These are phyloP conservation scores for Triplophysa dalaica DNA, from an alignment of 2,113 vertebrate species.

Conservation along the genomic window DNA sequence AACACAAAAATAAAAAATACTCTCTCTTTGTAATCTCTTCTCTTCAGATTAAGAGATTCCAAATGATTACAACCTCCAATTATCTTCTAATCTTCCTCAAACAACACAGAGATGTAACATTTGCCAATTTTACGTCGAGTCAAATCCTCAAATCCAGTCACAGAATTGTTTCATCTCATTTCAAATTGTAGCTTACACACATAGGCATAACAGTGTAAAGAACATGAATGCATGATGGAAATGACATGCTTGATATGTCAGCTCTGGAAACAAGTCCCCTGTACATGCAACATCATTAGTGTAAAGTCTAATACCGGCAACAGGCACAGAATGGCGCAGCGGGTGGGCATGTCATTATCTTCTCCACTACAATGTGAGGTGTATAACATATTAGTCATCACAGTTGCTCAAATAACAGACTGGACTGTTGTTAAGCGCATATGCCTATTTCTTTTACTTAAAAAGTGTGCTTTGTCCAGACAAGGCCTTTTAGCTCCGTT, in stretches of 20 bases:
- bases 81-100: conserved; percentile 54
- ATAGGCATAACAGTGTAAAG: neutral
- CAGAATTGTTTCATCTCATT: conserved; percentile 43
- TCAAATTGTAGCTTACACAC: conserved; percentile 11
- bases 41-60: conserved; percentile 48
- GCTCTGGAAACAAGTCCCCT: neutral
- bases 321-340: neutral
- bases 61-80: conserved; percentile 53
- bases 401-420: conserved; percentile 2
- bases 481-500: conserved; percentile 19
- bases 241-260: neutral
- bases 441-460: no score
- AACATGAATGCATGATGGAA: neutral
- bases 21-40: conserved; percentile 16
- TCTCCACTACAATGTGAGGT: neutral
- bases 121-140: conserved; percentile 42
- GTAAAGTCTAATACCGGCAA: neutral
- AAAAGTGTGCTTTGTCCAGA: conserved; percentile 22
- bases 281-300: neutral
- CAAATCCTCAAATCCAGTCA: conserved; percentile 54
- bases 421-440: neutral
- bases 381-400: neutral
- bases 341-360: neutral
- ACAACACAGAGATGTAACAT: conserved; percentile 46
- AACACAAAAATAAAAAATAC: conserved; percentile 12